Evolutionary conservation across 2,797 vertebrate genomes (phyloP).

Genomic region (Coendou prehensilis): DNA sequence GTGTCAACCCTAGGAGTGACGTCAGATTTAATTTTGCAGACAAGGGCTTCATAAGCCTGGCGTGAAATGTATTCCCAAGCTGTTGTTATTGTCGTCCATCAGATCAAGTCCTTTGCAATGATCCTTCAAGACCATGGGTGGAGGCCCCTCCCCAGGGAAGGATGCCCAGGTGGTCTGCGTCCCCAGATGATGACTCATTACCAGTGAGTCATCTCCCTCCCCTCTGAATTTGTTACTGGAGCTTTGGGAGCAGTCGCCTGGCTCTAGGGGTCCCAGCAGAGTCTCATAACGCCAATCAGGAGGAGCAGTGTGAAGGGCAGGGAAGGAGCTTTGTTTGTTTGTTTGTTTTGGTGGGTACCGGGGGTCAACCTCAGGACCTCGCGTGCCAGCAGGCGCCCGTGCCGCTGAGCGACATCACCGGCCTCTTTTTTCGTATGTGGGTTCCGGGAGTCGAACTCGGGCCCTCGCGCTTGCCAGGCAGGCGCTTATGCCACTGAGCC

Average conservation of each 20-base stretch:
- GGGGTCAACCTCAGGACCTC: too few species aligned
- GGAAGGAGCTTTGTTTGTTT: background rate
- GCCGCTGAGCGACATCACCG: too few species aligned
- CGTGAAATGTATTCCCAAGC: background rate
- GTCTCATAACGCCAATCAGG: background rate
- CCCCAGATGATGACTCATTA: background rate
- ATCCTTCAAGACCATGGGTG: background rate
- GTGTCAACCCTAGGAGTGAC: constrained; percentile 43
- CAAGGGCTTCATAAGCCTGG: constrained; percentile 39
- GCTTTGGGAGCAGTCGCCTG: background rate
- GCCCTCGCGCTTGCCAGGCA: too few species aligned
- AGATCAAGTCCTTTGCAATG: background rate
- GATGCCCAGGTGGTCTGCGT: background rate
- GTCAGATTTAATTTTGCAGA: constrained; percentile 73
- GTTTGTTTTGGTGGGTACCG: too few species aligned
- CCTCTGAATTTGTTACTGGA: background rate
- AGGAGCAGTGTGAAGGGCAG: background rate
- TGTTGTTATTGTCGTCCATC: background rate
- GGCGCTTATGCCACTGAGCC: too few species aligned
- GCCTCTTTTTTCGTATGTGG: too few species aligned
- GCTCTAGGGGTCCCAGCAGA: background rate
- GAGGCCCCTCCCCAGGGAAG: background rate
- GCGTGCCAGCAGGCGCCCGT: too few species aligned
- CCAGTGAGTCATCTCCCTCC: background rate
- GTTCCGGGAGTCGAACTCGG: too few species aligned